Percentiles rank a stretch among this genome's conserved stretches.
phyloP scores from a whole-genome alignment of 2,113 vertebrate species.

The Ptilorrhoa leucosticta region DNA sequence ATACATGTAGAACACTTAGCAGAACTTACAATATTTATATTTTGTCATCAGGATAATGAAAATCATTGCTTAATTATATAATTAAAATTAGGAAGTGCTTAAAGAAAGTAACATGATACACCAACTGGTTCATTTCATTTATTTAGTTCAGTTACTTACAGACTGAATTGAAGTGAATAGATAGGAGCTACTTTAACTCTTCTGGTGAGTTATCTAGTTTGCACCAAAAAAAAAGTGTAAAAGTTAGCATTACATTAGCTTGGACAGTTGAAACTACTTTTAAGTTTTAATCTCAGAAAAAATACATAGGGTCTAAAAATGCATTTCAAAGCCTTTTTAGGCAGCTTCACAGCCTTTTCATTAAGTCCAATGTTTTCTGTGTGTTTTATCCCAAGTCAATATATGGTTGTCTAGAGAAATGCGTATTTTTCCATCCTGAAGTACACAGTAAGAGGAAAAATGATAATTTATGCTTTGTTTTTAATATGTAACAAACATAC shows the following conservation, averaged over 20 bases:
- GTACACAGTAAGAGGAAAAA: not conserved
- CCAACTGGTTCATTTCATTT: not conserved
- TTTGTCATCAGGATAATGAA: not conserved
- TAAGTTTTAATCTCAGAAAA: not conserved
- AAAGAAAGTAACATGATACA: not conserved
- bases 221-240: not conserved
- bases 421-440: not conserved
- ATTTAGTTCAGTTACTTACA: not conserved
- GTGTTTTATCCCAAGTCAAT: not conserved
- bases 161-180: not conserved
- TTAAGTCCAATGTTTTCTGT: not conserved
- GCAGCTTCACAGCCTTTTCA: not conserved
- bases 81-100: not conserved
- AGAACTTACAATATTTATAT: not conserved
- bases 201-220: not conserved
- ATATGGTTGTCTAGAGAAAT: accelerated
- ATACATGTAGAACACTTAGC: not conserved
- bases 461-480: not conserved
- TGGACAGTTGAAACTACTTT: not conserved
- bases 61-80: not conserved
- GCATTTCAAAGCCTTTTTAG: not conserved
- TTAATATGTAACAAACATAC: not conserved
- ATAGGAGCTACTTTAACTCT: not conserved
- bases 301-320: not conserved
- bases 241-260: not conserved